These are phyloP conservation scores for Psittacula cyanocephala DNA, from an alignment of 2,113 vertebrate genomes.

Conservation along the genomic window DNA sequence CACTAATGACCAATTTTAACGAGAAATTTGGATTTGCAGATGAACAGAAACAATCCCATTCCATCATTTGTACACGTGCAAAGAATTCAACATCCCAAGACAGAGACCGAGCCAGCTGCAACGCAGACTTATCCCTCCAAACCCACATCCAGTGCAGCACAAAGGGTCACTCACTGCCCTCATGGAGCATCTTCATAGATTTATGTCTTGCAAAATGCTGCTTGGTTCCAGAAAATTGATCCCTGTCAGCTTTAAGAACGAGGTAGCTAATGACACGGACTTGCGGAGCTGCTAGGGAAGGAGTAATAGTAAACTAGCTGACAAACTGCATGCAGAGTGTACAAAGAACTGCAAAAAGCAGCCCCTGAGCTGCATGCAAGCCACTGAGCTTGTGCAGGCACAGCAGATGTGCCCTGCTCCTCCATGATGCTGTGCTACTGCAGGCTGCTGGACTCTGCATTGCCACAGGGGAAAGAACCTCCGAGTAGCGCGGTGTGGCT, in stretches of 20 bases:
- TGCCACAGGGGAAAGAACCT: neutral
- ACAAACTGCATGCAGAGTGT: neutral
- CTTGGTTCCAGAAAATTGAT: neutral
- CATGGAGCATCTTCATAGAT: accelerated
- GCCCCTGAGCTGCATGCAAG: neutral
- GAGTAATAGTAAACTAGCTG: neutral
- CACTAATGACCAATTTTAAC: slow-evolving; percentile 50
- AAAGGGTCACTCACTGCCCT: neutral
- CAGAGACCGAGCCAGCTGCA: neutral
- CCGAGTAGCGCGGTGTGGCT: accelerated
- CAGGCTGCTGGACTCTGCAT: neutral
- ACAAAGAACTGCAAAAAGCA: neutral
- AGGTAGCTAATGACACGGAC: neutral
- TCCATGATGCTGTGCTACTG: accelerated
- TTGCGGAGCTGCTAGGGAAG: neutral
- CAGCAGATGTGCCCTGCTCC: neutral
- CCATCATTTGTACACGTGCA: neutral
- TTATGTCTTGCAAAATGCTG: neutral
- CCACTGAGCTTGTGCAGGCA: neutral
- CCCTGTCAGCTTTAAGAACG: neutral
- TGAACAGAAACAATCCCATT: neutral
- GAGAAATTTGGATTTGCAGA: slow-evolving; percentile 49
- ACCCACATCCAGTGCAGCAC: neutral
- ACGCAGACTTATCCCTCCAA: neutral
- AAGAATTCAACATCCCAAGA: neutral